phyloP scores from a whole-genome alignment of 2,797 vertebrate species.

The Macropus fuliginosus region DNA sequence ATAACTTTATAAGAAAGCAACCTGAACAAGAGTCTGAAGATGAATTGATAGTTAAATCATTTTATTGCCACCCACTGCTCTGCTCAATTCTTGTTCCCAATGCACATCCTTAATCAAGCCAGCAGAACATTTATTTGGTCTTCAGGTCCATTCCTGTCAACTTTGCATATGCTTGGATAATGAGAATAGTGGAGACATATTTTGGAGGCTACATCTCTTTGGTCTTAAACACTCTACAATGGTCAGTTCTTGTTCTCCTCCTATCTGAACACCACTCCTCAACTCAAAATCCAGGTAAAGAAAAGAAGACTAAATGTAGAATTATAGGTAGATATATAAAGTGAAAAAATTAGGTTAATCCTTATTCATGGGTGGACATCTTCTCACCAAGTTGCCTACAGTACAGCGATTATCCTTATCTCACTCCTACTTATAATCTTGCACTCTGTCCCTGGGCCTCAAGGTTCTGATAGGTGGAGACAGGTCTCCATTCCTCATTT shows the following conservation, averaged over 20 bases:
- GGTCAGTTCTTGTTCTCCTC: background rate
- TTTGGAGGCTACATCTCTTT: background rate
- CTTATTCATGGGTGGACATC: background rate
- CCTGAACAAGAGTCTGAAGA: background rate
- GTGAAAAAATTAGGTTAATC: background rate
- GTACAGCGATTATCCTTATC: background rate
- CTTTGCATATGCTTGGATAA: background rate
- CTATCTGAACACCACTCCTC: background rate
- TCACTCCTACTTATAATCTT: background rate
- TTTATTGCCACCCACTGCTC: background rate
- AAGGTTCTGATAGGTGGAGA: background rate
- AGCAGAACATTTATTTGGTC: background rate
- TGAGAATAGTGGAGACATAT: background rate
- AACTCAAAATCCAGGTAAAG: background rate
- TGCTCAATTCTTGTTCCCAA: background rate
- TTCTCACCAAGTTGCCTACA: background rate
- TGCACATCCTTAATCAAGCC: background rate
- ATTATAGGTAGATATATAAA: background rate
- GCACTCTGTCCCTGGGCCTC: background rate
- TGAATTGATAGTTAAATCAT: background rate
- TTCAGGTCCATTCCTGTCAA: background rate
- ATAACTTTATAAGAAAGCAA: background rate
- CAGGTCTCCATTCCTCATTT: background rate
- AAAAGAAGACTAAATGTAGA: background rate
- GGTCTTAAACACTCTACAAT: background rate